Base-by-base conservation (phyloP, 2,113 vertebrate genomes). In the Tyto alba region DNA sequence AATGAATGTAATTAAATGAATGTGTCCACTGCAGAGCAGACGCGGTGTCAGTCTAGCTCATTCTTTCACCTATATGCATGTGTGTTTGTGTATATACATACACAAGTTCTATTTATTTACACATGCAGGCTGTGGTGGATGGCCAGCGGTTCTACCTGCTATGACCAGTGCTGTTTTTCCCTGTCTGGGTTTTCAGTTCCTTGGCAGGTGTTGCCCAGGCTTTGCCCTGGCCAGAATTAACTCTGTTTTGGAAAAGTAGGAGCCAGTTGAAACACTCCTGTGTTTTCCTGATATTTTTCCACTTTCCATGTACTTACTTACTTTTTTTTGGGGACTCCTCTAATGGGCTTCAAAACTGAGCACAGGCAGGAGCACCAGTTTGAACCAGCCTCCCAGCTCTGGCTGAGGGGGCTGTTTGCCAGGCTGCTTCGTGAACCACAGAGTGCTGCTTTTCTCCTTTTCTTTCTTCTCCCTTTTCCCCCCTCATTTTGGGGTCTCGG, bases 391-490 rank as follows among this genome's bases (percentile, higher is more conserved):
- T 48, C 10, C n/a, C 13, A 16, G 25, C 52, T 11, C 20, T 17
- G 20, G 30, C 45, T 0, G 11, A 14, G 59, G 10, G 0, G 1
- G n/a, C 56, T 3, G 19, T 40, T 66, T 29, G 56, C 74, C 43
- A 45, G 17, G 43, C 43, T 45, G 17, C 15, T 45, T 45, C 17
- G 43, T 45, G 14, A 45, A 45, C 43, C 43, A 45, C 43, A 45
- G 43, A 45, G 43, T 13, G 43, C 43, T 45, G 15, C 17, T 45
- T 45, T 45, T 45, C 17, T 45, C 17, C 17, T 45, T 43, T 16
- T 43, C 16, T 45, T 45, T 45, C 15, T 43, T 43, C 43, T 45
- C 43, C 43, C 43, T 8, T 15, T 68, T 19, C 15, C 2, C 12
- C 5, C 4, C 21, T 41, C 13, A 17, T 36, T 85, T 18, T 36